Conservation (phyloP, 1,140 invertebrate species). For the Temnothorax curvispinosus region DNA sequence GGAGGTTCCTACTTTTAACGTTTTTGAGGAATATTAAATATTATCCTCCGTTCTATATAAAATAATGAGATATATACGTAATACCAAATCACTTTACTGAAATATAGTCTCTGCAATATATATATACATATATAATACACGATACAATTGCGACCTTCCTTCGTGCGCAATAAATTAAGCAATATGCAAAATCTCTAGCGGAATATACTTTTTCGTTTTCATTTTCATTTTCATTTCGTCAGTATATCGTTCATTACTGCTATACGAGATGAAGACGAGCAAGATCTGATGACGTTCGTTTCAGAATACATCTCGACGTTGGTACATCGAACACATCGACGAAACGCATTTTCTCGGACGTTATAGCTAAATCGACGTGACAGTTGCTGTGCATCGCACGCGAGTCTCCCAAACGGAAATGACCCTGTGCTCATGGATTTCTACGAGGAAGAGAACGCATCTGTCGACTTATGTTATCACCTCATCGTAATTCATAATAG, state of each 20-base stretch:
- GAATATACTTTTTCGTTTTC: not conserved
- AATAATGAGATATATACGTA: not conserved
- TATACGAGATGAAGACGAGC: not conserved
- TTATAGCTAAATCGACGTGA: not conserved
- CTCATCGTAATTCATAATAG: constrained; percentile 57
- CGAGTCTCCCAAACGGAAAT: not conserved
- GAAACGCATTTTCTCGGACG: not conserved
- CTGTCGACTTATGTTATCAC: constrained; percentile 50
- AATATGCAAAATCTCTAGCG: not conserved
- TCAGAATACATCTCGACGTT: not conserved
- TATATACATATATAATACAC: not conserved
- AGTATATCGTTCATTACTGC: not conserved
- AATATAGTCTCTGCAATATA: not conserved
- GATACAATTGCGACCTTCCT: not conserved
- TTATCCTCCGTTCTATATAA: not conserved
- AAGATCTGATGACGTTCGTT: constrained; percentile 33
- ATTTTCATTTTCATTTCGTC: not conserved
- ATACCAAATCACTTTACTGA: not conserved
- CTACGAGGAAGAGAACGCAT: constrained; percentile 6
- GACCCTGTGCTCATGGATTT: not conserved
- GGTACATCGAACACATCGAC: not conserved
- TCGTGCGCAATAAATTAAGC: not conserved
- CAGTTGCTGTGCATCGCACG: not conserved
- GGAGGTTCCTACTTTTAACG: not conserved
- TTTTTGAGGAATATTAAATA: not conserved